Base-by-base conservation (phyloP, 1,140 invertebrate species). In the Acromyrmex heyeri region DNA sequence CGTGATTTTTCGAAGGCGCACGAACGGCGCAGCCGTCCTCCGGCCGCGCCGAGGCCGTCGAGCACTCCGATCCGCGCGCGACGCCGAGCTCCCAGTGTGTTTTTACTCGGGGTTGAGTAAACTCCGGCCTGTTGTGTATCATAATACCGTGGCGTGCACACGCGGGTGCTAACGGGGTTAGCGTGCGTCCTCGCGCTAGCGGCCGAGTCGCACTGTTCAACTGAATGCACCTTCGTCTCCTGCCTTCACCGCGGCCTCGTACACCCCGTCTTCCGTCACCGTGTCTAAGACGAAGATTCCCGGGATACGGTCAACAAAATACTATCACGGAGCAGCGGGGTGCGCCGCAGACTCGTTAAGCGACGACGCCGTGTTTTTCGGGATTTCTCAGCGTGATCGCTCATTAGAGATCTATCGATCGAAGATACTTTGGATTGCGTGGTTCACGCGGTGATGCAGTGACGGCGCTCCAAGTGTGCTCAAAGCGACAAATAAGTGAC, bases 21-120 rank as follows among this genome's bases (percentile, higher is more conserved):
- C 83, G 53, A 64, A 65, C 79, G 59, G 86, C 88, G 87, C 87
- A 88, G 81, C 73, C 88, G 91, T 88, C 73, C 86, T 88, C 73
- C 72, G 27, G 50, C 27, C 81, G 61, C 14, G 10, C 65, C 48
- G 86, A 85, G 81, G 65, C 87, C 89, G 10, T 50, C 48, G 86
- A 85, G 85, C 72, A 88, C 89, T 88, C 76, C 64, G 86, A 14
- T n/a, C 85, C 64, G 81, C 79, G 78, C 82, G 88, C 92, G 87
- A 91, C 89, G 91, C 90, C 92, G 91, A 92, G 91, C 92, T 91
- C 93, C 92, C 94, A 95, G 94, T 95, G 92, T 95, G 94, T 95
- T 95, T 95, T 95, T 94, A 95, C 94, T 94, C 94, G 92, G 93
- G 94, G 92, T 93, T 95, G 94, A 94, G 94, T 95, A 95, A 95